These are phyloP conservation scores for Eilema caniola DNA, from an alignment of 2,888 invertebrate genomes.

Conservation along the genomic window DNA sequence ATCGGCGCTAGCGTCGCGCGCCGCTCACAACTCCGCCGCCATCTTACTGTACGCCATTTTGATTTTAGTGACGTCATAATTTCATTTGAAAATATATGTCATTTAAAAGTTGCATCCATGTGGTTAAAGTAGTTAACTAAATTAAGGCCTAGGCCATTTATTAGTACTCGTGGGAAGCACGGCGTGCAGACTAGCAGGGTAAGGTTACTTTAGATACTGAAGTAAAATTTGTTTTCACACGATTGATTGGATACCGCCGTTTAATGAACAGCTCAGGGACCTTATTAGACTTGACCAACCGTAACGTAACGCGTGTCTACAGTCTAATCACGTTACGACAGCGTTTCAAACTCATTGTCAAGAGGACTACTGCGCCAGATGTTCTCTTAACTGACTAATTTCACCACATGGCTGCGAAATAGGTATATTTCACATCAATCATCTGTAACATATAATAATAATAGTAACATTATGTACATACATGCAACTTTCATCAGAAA, in stretches of 20 bases:
- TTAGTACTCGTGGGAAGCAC: too few species aligned
- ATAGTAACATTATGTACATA: background rate
- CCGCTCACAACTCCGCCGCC: constrained; percentile 77
- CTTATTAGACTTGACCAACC: too few species aligned
- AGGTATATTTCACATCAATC: background rate
- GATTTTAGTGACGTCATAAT: constrained; percentile 70
- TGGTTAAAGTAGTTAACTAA: background rate
- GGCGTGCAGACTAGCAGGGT: too few species aligned
- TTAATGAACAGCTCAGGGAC: background rate
- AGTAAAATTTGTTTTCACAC: too few species aligned
- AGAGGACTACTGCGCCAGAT: background rate
- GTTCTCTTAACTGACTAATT: background rate
- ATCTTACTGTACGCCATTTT: constrained; percentile 79
- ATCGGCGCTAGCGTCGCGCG: constrained; percentile 90
- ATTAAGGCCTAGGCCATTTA: background rate
- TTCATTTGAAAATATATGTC: constrained; percentile 28
- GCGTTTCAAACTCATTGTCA: too few species aligned
- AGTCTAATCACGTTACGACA: too few species aligned
- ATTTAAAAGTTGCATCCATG: background rate
- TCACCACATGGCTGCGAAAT: background rate
- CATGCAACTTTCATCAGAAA: background rate
- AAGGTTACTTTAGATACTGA: too few species aligned
- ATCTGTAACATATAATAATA: background rate
- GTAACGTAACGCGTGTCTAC: too few species aligned
- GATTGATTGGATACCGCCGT: background rate